Base-by-base conservation (phyloP, 2,797 vertebrate species). In the Phataginus tricuspis region DNA sequence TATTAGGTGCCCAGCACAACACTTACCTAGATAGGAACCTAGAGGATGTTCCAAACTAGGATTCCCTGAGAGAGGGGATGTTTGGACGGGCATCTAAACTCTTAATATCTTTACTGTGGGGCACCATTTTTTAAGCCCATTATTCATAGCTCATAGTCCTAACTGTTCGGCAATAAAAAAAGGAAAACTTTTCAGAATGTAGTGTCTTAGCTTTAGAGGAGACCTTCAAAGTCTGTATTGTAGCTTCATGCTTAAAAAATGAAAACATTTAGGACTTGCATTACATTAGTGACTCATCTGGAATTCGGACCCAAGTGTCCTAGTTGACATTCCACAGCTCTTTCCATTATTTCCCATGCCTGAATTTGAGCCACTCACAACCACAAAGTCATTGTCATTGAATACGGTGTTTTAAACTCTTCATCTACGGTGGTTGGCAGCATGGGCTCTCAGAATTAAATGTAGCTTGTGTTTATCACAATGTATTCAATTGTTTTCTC, bases 381-480 rank as follows among this genome's bases (percentile, higher is more conserved):
- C 34, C 10, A 21, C 51, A 74, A 88, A 42, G 75, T 55, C 31
- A 31, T 79, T 95, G 49, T 83, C 51, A 55, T 66, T 90, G 37
- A 29, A 61, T 90, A 49, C 1, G n/a, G 23, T 64, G 86, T 59
- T 83, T 94, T 87, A 69, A 87, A 77, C 80, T 75, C 66, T 42
- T 69, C 82, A 34, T 90, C 82, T 92, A 5, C 66, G 80, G 37
- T 87, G 37, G 15, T 83, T 91, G 63, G 31, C 78, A 77, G 21
- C 78, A 51, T 64, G 25, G 53, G 11, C 45, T 83, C 25, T 84
- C 42, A 74, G 51, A 90, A 59, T 37, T 49, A 23, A 94, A 64
- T 5, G 34, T 66, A 84, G 79, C 74, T 34, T 66, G 7, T 86
- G 27, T 88, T 94, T 82, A 69, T 86, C 79, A 90, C 77, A 92